Percentiles rank a stretch among this genome's conserved stretches.
Conservation (phyloP, 2,888 invertebrate genomes). For the Scrobipalpa costella region DNA sequence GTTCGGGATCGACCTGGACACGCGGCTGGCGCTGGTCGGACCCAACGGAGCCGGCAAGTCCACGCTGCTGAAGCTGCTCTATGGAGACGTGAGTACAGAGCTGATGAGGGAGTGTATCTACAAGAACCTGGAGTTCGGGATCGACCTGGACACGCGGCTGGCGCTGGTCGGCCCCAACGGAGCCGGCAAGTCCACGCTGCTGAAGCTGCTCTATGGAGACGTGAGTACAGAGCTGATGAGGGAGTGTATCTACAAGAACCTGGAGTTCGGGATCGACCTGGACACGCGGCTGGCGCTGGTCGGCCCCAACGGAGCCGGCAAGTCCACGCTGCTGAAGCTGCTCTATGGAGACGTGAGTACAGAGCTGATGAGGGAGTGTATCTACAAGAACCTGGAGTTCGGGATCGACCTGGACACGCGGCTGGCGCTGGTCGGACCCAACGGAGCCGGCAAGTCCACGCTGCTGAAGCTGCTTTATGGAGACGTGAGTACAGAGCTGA, state of each 20-base stretch:
- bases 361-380: too few species aligned
- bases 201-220: constrained; percentile 97
- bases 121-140: constrained; percentile 98
- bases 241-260: constrained; percentile 96
- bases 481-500: constrained; percentile 91
- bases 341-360: constrained; percentile 94
- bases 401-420: constrained; percentile 99
- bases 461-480: constrained; percentile 96
- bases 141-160: constrained; percentile 97
- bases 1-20: constrained; percentile 99
- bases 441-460: constrained; percentile 99
- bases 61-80: constrained; percentile 96
- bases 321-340: constrained; percentile 97
- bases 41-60: constrained; percentile 99
- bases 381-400: constrained; percentile 98
- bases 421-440: constrained; percentile 97
- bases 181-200: constrained; percentile 98
- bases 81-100: constrained; percentile 93
- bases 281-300: constrained; percentile 97
- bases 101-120: too few species aligned
- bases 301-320: constrained; percentile 99
- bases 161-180: constrained; percentile 99
- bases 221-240: too few species aligned
- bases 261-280: constrained; percentile 99
- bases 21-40: constrained; percentile 95